Percentiles rank a stretch among this genome's conserved stretches.
These are phyloP conservation scores for Drosophila simulans DNA, from an alignment of 1,140 invertebrate species.

Conservation along the genomic window DNA sequence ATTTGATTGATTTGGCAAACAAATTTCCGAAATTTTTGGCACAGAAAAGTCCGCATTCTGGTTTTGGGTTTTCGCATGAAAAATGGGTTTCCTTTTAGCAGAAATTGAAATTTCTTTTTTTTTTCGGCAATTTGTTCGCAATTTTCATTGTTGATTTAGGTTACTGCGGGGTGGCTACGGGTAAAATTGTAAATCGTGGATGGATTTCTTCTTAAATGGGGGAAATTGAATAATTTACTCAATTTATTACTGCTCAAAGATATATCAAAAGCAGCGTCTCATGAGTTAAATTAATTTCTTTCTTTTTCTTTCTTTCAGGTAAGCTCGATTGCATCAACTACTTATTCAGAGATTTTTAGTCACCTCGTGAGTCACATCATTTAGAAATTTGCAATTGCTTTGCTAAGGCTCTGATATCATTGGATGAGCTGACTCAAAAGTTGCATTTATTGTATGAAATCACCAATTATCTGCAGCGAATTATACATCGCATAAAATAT, in stretches of 20 bases:
- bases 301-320: slow-evolving; percentile 54
- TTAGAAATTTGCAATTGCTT: slow-evolving; percentile 16
- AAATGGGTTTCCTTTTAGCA: slow-evolving; percentile 39
- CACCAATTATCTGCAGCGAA: slow-evolving; percentile 25
- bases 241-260: slow-evolving; percentile 39
- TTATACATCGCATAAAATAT: slow-evolving; percentile 19
- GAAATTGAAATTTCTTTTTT: slow-evolving; percentile 54
- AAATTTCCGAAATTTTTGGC: slow-evolving; percentile 59
- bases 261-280: slow-evolving; percentile 18
- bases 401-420: slow-evolving; percentile 53
- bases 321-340: slow-evolving; percentile 58
- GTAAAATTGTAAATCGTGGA: slow-evolving; percentile 29
- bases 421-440: slow-evolving; percentile 54
- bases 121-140: slow-evolving; percentile 67
- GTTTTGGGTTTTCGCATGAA: slow-evolving; percentile 48
- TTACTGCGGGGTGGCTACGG: slow-evolving; percentile 30
- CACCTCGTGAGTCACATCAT: slow-evolving; percentile 56
- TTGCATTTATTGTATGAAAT: slow-evolving; percentile 24
- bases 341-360: slow-evolving; percentile 42
- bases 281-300: slow-evolving; percentile 19
- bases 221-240: slow-evolving; percentile 42
- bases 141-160: slow-evolving; percentile 77
- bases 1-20: slow-evolving; percentile 76
- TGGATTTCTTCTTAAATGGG: slow-evolving; percentile 27
- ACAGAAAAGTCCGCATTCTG: slow-evolving; percentile 21